Evolutionary conservation across 2,113 vertebrate species (phyloP).

Genomic region (Thamnophis sirtalis): DNA sequence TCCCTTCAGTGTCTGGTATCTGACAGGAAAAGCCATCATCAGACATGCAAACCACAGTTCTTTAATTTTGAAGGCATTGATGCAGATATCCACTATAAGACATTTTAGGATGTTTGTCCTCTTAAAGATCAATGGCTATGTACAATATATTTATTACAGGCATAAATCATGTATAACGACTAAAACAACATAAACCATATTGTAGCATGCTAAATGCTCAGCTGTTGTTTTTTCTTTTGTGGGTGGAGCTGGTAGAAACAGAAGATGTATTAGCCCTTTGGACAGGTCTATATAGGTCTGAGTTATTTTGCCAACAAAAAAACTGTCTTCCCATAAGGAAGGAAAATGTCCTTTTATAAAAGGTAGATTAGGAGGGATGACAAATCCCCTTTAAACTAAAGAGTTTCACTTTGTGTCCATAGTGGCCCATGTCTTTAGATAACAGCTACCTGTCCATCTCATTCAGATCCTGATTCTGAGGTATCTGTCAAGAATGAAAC

Average conservation of each 20-base stretch:
- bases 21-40: not conserved
- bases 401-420: not conserved
- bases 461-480: not conserved
- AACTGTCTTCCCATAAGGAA: not conserved
- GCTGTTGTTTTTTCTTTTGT: not conserved
- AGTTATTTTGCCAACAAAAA: not conserved
- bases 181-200: not conserved
- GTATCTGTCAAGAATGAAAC: not conserved
- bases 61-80: not conserved
- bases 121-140: not conserved
- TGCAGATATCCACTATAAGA: not conserved
- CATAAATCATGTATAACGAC: not conserved
- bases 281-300: not conserved
- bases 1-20: not conserved
- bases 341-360: not conserved
- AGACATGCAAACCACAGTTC: not conserved
- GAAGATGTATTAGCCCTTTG: not conserved
- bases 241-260: not conserved
- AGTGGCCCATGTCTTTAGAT: not conserved
- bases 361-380: not conserved
- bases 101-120: not conserved
- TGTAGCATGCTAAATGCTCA: not conserved
- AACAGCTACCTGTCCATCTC: not conserved
- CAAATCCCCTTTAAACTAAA: not conserved
- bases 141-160: not conserved